Conservation (phyloP, 2,113 vertebrate species). For the Echinops telfairi region DNA sequence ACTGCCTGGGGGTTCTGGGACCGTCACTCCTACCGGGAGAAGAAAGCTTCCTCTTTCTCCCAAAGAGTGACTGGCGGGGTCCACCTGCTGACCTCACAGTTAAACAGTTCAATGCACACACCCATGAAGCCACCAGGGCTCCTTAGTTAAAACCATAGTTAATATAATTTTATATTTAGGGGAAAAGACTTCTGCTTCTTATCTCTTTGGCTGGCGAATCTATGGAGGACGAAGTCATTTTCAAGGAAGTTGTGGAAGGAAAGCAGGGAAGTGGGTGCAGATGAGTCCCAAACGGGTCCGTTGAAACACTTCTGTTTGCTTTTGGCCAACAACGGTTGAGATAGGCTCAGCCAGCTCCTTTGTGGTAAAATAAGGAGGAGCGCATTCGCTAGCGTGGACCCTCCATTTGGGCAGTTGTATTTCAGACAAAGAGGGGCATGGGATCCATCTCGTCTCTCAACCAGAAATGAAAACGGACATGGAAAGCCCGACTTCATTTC, state of each 20-base stretch:
- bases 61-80: too few species aligned
- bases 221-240: not conserved
- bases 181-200: conserved; percentile 16
- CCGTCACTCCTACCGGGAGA: too few species aligned
- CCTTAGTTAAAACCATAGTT: conserved; percentile 5
- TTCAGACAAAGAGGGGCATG: conserved; percentile 32
- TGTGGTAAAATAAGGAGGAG: conserved; percentile 35
- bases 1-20: too few species aligned
- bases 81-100: too few species aligned
- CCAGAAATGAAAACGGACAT: conserved; percentile 59
- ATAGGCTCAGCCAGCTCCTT: not conserved
- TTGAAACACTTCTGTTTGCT: not conserved
- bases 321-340: not conserved
- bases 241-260: conserved; percentile 9
- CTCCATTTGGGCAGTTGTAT: not conserved
- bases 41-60: too few species aligned
- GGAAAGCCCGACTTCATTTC: conserved; percentile 27
- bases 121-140: too few species aligned
- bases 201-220: not conserved
- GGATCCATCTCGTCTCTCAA: conserved; percentile 32
- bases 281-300: conserved; percentile 31
- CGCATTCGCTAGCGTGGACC: not conserved
- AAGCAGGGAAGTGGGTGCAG: not conserved
- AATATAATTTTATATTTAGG: conserved; percentile 25
- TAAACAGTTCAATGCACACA: too few species aligned